Percentiles rank a stretch among this genome's conserved stretches.
These are phyloP conservation scores for Caenorhabditis afra DNA, from an alignment of 2,888 invertebrate species.

Conservation along the genomic window DNA sequence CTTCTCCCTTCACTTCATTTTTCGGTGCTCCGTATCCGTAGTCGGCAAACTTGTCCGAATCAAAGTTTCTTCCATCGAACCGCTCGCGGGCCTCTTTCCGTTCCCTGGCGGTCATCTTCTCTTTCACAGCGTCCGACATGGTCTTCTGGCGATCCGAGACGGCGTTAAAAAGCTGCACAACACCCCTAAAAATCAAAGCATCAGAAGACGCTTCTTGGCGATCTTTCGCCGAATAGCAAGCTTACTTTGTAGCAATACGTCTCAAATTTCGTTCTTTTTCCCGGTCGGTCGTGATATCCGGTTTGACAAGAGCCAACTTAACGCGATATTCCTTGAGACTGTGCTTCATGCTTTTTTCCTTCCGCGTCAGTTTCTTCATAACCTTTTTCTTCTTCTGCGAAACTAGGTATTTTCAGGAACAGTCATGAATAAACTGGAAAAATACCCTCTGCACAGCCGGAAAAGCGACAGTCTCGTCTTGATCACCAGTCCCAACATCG, in stretches of 20 bases:
- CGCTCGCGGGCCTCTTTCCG: conserved; percentile 41
- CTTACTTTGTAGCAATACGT: conserved; percentile 74
- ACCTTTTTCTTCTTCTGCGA: conserved; percentile 45
- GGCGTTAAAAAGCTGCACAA: conserved; percentile 78
- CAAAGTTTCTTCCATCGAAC: conserved; percentile 54
- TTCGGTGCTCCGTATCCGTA: conserved; percentile 42
- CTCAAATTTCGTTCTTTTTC: conserved; percentile 73
- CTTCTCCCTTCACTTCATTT: conserved; percentile 37
- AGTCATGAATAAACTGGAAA: background rate
- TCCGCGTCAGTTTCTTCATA: conserved; percentile 57
- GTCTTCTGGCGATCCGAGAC: conserved; percentile 76
- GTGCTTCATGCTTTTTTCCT: conserved; percentile 56
- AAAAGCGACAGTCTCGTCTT: conserved; percentile 49
- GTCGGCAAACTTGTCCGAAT: conserved; percentile 51
- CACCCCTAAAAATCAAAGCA: conserved; percentile 71
- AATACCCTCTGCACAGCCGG: conserved; percentile 35
- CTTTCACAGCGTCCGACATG: conserved; percentile 56
- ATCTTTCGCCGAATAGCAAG: background rate
- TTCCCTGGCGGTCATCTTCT: conserved; percentile 58
- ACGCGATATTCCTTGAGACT: conserved; percentile 51
- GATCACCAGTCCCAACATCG: conserved; percentile 4
- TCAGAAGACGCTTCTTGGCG: background rate
- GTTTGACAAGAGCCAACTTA: conserved; percentile 65
- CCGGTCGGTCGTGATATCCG: conserved; percentile 73
- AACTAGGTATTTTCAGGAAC: too few relatives aligned